Evolutionary conservation across 1,140 invertebrate genomes (phyloP), one percentile per base, ranked within the genome.

Genomic region (Conus betulinus): DNA sequence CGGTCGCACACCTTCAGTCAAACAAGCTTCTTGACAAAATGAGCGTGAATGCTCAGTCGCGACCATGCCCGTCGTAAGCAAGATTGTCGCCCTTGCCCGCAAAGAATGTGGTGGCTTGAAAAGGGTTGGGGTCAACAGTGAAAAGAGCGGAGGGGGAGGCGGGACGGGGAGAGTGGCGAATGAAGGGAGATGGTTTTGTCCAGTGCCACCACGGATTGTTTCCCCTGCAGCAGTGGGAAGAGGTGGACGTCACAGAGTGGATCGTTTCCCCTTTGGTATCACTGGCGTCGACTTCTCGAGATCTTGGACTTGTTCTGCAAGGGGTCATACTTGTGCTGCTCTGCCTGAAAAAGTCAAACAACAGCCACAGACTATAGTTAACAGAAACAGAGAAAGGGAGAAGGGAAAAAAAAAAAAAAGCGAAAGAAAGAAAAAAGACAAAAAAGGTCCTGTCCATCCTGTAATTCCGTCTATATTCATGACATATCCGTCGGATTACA

Each of bases 221-320:
- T 39, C 39, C 39, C 39, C 39, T 39, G 39, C 39, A 39, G 39
- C 39, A 39, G 39, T 39, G 39, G 39, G 39, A 39, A 39, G 39
- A 39, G 3, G 39, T 39, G 39, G 39, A 1, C 39, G 39, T 39
- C 39, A 39, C 39, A 39, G 39, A 39, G 39, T 39, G 39, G 39
- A 39, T 39, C 39, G 39, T 39, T 39, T 39, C 39, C 39, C 39
- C 39, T 39, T 39, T 39, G 39, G 39, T 39, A 39, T 83, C 81
- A 83, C 10, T 83, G 39, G 10, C 8, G 51, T 6, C 81, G 81
- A 55, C 10, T n/a, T 23, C 81, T 83, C 53, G 81, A 53, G n/a
- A 83, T 83, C 81, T 83, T 83, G 51, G 81, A 83, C n/a, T 83
- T 83, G 51, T 53, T 53, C 23, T 53, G 81, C 25, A 83, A 15